Conservation (phyloP, 2,797 vertebrate species). For the Phrynocephalus vlangalii region DNA sequence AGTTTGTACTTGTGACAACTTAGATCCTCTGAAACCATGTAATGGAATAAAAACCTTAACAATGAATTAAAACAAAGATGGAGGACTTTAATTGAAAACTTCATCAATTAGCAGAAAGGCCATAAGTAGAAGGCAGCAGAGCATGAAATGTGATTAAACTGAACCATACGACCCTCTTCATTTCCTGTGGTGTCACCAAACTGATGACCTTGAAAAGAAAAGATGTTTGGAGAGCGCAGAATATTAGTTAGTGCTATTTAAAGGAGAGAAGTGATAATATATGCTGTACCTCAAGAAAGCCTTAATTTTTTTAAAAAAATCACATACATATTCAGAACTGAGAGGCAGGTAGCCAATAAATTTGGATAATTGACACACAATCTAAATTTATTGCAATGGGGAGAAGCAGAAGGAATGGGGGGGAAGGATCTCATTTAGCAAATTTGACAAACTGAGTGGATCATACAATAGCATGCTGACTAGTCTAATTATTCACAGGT, state of each 20-base stretch:
- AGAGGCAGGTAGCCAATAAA: slow-evolving; percentile 71
- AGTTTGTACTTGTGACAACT: slow-evolving; percentile 60
- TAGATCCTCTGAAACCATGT: slow-evolving; percentile 72
- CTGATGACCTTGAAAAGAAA: slow-evolving; percentile 80
- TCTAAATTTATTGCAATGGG: slow-evolving; percentile 76
- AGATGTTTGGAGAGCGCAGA: slow-evolving; percentile 68
- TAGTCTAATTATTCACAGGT: slow-evolving; percentile 57
- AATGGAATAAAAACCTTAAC: slow-evolving; percentile 79
- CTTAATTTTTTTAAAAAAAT: slow-evolving; percentile 67
- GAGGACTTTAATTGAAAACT: slow-evolving; percentile 83
- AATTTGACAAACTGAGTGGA: slow-evolving; percentile 65
- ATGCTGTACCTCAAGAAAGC: slow-evolving; percentile 68
- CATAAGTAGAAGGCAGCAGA: slow-evolving; percentile 77
- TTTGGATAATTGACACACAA: slow-evolving; percentile 75
- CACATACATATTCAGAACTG: slow-evolving; percentile 71
- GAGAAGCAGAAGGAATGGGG: slow-evolving; percentile 58
- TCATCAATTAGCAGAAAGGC: slow-evolving; percentile 84
- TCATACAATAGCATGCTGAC: slow-evolving; percentile 48
- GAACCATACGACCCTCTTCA: slow-evolving; percentile 76
- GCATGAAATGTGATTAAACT: slow-evolving; percentile 84
- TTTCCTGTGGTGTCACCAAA: slow-evolving; percentile 72
- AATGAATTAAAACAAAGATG: slow-evolving; percentile 84
- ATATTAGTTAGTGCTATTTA: slow-evolving; percentile 60
- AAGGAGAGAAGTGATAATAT: slow-evolving; percentile 70
- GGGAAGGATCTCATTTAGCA: slow-evolving; percentile 67